Evolutionary conservation across 2,888 invertebrate genomes (phyloP), one percentile per base, ranked within the genome.

Genomic region (Linnaemya vulpina): DNA sequence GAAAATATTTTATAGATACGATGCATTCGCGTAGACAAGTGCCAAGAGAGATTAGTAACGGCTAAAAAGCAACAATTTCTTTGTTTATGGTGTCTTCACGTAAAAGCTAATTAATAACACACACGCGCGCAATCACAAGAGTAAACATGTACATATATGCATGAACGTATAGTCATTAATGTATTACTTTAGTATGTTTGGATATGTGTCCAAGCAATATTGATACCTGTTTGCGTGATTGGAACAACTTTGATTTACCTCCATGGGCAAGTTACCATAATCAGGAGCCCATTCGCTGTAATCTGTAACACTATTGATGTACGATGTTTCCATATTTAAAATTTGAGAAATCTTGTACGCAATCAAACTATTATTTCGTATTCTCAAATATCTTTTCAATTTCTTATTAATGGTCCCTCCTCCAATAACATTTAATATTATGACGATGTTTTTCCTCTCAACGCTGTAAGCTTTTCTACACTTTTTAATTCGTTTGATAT

Each of bases 201-300:
- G 3, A 46, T n/a, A 8, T 9, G 4, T 49, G 17, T 9, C 7
- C 1, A 49, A 1, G 9, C 17, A 17, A 70, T 22, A 30, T 17
- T 30, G 11, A 13, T 15, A 63, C 17, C 7, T 40, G n/a, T 58
- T 20, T 40, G 58, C 17, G 25, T 15, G 15, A 55, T 35, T 13
- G 40, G 11, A 13, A 9, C 17, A 38, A 22, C 20, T 22, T 60
- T 3, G 17, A 85, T 89, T 87, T 89, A 92, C 92, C 89, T 92
- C 92, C 89, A 91, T 89, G 11, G 92, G 92, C 79, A 92, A 88
- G 80, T 92, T 91, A 74, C 89, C 89, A 85, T 89, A 92, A 73
- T 89, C 90, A 25, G 89, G 89, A 51, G 87, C 86, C 76, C 88
- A 88, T 22, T 88, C 87, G 74, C 87, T 88, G 76, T 86, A 89